These are phyloP conservation scores for Zelleria hepariella DNA, from an alignment of 2,888 invertebrate species.

Conservation along the genomic window DNA sequence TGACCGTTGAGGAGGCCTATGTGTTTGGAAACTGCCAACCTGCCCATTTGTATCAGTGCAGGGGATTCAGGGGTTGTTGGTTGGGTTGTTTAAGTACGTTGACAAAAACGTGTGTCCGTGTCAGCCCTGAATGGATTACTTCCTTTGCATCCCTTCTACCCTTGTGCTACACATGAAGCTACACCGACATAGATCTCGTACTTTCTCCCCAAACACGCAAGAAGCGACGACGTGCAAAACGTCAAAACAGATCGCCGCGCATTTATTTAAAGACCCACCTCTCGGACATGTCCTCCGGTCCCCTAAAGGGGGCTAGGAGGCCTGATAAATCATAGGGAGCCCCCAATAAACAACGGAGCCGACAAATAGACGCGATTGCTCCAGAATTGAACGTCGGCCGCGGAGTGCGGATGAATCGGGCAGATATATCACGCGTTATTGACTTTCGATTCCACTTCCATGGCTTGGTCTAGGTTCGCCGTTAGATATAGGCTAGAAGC, in stretches of 20 bases:
- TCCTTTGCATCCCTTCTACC: background rate
- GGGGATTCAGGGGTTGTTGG: no score
- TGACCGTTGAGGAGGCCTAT: no score
- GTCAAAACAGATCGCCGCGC: constrained; percentile 8
- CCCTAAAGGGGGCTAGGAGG: no score
- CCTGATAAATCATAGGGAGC: constrained; percentile 9
- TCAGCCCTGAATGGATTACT: background rate
- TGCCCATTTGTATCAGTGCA: no score
- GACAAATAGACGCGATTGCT: background rate
- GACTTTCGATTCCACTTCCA: background rate
- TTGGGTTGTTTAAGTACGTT: no score
- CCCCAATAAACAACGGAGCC: constrained; percentile 10
- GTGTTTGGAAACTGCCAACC: no score
- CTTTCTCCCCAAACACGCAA: no score
- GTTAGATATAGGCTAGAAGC: no score
- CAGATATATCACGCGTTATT: background rate
- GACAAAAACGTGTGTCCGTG: no score
- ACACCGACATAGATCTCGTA: background rate
- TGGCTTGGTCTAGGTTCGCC: no score
- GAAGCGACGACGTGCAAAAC: background rate
- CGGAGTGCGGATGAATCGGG: background rate
- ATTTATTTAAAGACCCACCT: background rate
- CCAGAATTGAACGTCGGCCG: constrained; percentile 1
- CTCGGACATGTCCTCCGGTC: no score
- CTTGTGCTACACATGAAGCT: background rate